Base-by-base conservation (phyloP, 1,140 invertebrate species). In the Medauroidea extradentata region DNA sequence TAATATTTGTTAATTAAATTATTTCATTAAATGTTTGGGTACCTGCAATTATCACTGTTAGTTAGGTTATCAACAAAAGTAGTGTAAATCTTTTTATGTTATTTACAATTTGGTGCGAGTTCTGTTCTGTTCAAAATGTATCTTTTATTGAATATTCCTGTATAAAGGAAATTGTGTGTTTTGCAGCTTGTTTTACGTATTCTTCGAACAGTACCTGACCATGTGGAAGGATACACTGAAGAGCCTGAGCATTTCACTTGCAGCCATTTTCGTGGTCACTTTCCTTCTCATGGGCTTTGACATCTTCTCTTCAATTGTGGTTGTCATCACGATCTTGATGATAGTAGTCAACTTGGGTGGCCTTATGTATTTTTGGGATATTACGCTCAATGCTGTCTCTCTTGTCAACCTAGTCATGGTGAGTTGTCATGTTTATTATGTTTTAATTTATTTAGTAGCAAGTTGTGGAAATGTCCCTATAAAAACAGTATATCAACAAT, bases 351-450 rank as follows among this genome's bases (percentile, higher is more conserved):
- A 98, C 74, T 80, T 99, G 52, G 87, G 94, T 51, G 96, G 94
- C 14, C 76, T 98, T 16, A 99, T 99, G 97, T 98, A 94, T 75
- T 92, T 91, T 80, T 98, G 94, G 93, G 82, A 89, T 65, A 96
- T 99, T 57, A 89, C 90, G 27, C 79, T 99, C 14, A 99, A 99
- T 76, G 97, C 96, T 0, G 89, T 99, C 1, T 98, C 96, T 0
- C 79, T 99, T 2, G 97, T 99, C 43, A 99, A 99, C 78, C 83
- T 99, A 53, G 96, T 99, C 52, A 99, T 99, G 94, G 89, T 91
- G 75, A 79, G 78, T 52, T 13, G 24, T 44, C 18, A 27, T 51
- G 13, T 39, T 42, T 29, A 61, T 41, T 1, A 9, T 24, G 2
- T 5, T 2, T 2, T 13, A n/a, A 21, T 62, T 50, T 41, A 18